These are phyloP conservation scores for Amblyjoppa fuscipennis DNA, from an alignment of 2,888 invertebrate genomes.

Conservation along the genomic window DNA sequence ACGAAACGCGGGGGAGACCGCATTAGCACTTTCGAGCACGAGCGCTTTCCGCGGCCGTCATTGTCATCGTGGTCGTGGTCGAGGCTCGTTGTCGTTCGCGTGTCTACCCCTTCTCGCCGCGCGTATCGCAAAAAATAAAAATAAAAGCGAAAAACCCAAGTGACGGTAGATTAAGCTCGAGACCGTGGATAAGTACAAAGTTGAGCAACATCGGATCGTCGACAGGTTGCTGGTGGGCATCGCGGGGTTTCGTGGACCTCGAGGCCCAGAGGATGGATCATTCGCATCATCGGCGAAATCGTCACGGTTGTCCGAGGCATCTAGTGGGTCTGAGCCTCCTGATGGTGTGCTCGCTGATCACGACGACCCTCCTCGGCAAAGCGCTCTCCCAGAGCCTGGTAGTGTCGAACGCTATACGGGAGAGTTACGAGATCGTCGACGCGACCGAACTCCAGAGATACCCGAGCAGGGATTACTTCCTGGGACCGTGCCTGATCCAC, in stretches of 20 bases:
- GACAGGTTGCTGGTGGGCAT: constrained; percentile 61
- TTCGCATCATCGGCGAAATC: constrained; percentile 18
- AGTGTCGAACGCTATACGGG: constrained; percentile 47
- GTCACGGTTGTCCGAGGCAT: constrained; percentile 35
- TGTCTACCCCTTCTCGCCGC: background rate
- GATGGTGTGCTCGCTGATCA: constrained; percentile 61
- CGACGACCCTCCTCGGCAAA: constrained; percentile 70
- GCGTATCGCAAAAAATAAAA: constrained; percentile 20
- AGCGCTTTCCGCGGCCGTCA: constrained; percentile 60
- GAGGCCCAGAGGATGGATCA: constrained; percentile 40
- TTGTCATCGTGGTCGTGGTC: constrained; percentile 68
- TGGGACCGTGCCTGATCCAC: constrained; percentile 82
- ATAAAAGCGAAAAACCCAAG: constrained; percentile 14
- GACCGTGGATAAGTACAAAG: constrained; percentile 46
- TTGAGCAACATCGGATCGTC: constrained; percentile 57
- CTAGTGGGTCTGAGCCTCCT: constrained; percentile 55
- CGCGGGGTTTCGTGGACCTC: constrained; percentile 45
- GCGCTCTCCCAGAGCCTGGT: constrained; percentile 71
- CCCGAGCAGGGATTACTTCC: constrained; percentile 76
- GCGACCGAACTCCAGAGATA: constrained; percentile 12
- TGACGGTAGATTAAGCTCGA: constrained; percentile 38
- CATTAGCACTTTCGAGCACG: constrained; percentile 27
- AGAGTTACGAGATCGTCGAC: constrained; percentile 40
- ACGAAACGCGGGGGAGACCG: constrained; percentile 17
- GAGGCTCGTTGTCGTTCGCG: constrained; percentile 61